Percentiles rank a stretch among this genome's conserved stretches.
Conservation (phyloP, 1,140 invertebrate genomes). For the Drosophila triauraria region DNA sequence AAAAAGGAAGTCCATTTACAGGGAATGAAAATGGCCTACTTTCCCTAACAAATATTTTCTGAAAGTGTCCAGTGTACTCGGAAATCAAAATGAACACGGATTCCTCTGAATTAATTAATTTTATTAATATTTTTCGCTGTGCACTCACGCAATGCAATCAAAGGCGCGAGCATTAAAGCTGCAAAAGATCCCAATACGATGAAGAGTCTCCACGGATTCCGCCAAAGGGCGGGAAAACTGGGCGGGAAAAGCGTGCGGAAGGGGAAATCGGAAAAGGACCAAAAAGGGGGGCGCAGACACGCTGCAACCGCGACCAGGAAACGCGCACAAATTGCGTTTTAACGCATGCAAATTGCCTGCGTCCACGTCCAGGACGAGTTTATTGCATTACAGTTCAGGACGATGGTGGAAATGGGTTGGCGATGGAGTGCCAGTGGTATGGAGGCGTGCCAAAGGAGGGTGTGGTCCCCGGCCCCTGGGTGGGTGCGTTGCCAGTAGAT, state of each 20-base stretch:
- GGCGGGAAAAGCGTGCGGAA: not conserved
- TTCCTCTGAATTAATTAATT: not conserved
- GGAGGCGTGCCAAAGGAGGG: not conserved
- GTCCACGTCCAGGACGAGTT: conserved; percentile 61
- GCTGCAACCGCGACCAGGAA: conserved; percentile 67
- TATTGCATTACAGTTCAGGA: conserved; percentile 66
- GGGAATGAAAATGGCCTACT: not conserved
- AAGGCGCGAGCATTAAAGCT: conserved; percentile 36
- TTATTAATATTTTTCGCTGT: not conserved
- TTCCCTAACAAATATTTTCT: not conserved
- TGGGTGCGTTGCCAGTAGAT: conserved; percentile 8
- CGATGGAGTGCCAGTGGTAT: not conserved
- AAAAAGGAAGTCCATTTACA: not conserved
- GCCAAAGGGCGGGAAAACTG: not conserved
- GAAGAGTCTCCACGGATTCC: conserved; percentile 46
- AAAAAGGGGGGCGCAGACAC: conserved; percentile 6
- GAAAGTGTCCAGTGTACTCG: not conserved
- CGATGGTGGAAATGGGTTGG: conserved; percentile 7
- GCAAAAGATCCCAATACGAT: conserved; percentile 15
- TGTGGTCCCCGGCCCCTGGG: too few relatives aligned
- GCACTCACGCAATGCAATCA: conserved; percentile 22
- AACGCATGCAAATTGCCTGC: conserved; percentile 81
- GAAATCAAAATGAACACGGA: not conserved
- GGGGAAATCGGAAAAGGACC: not conserved
- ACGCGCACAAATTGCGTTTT: conserved; percentile 82